phyloP scores from a whole-genome alignment of 2,113 vertebrate species.

The Boleophthalmus pectinirostris region DNA sequence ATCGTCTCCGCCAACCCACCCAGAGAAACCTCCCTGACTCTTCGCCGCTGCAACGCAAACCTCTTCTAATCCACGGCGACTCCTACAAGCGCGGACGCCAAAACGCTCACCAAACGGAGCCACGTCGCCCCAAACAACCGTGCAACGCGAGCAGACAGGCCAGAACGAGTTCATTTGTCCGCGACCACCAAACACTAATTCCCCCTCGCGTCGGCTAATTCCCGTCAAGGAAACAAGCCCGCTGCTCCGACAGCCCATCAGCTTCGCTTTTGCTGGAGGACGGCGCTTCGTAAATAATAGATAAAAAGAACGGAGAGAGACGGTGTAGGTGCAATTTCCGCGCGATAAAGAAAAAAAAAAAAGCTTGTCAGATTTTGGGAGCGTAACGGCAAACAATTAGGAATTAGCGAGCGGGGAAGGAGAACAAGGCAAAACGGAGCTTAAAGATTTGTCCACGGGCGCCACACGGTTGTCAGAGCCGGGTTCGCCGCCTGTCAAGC shows the following conservation, averaged over 20 bases:
- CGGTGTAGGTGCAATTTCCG: constrained; percentile 1
- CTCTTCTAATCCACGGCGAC: constrained; percentile 46
- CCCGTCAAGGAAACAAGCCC: constrained; percentile 34
- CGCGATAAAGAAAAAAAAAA: constrained; percentile 7
- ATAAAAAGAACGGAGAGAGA: constrained; percentile 21
- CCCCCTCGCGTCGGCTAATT: constrained; percentile 57
- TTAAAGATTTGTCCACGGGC: constrained; percentile 3
- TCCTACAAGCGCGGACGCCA: constrained; percentile 1
- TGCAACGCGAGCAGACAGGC: constrained; percentile 46
- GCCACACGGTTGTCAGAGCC: not conserved
- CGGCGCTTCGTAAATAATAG: constrained; percentile 33
- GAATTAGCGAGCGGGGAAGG: constrained; percentile 1
- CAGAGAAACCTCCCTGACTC: constrained; percentile 46
- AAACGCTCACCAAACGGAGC: constrained; percentile 27
- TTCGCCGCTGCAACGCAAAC: constrained; percentile 35
- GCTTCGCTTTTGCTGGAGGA: constrained; percentile 8
- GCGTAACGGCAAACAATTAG: constrained; percentile 5
- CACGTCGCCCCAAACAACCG: constrained; percentile 37
- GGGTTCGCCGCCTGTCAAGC: not conserved
- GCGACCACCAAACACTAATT: constrained; percentile 57
- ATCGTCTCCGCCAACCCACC: constrained; percentile 37
- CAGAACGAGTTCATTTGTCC: constrained; percentile 62
- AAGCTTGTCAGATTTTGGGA: constrained; percentile 2
- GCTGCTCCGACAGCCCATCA: constrained; percentile 39
- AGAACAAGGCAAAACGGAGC: constrained; percentile 7